phyloP scores from a whole-genome alignment of 1,140 invertebrate genomes.

The Drosophila carrolli region DNA sequence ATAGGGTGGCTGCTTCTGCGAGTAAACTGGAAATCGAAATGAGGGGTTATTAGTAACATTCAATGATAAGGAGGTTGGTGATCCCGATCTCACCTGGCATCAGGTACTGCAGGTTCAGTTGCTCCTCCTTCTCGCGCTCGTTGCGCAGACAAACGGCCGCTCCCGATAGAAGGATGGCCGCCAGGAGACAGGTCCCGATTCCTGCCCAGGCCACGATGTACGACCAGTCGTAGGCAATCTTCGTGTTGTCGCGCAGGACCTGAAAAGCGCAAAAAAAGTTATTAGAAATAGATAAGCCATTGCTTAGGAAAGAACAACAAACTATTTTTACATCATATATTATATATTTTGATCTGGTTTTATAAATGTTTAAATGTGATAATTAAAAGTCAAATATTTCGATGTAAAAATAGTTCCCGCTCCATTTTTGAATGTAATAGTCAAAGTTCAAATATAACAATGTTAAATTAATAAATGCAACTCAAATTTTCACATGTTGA shows the following conservation, averaged over 20 bases:
- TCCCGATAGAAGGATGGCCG: slow-evolving; percentile 95
- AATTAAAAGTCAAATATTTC: too few species aligned
- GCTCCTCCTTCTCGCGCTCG: slow-evolving; percentile 96
- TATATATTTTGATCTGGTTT: too few species aligned
- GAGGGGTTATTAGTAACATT: background rate
- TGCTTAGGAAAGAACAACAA: too few species aligned
- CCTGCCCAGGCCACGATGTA: slow-evolving; percentile 98
- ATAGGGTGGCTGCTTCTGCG: slow-evolving; percentile 94
- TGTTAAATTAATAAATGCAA: too few species aligned
- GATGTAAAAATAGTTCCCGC: too few species aligned
- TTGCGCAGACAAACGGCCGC: slow-evolving; percentile 96
- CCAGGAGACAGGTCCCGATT: slow-evolving; percentile 93
- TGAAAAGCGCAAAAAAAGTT: slow-evolving; percentile 78
- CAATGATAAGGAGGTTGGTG: too few species aligned
- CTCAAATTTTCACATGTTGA: too few species aligned
- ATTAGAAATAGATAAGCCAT: too few species aligned
- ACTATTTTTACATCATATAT: too few species aligned
- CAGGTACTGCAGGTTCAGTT: slow-evolving; percentile 98
- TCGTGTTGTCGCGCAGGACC: slow-evolving; percentile 94
- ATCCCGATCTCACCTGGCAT: slow-evolving; percentile 93
- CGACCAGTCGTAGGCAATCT: slow-evolving; percentile 96
- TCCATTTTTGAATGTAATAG: too few species aligned
- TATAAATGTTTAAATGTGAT: too few species aligned
- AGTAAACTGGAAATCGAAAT: slow-evolving; percentile 89
- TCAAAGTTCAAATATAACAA: too few species aligned